These are phyloP conservation scores for Phenganax stokvisi DNA, from an alignment of 92 coral and sea anemone genomes.

Conservation along the genomic window DNA sequence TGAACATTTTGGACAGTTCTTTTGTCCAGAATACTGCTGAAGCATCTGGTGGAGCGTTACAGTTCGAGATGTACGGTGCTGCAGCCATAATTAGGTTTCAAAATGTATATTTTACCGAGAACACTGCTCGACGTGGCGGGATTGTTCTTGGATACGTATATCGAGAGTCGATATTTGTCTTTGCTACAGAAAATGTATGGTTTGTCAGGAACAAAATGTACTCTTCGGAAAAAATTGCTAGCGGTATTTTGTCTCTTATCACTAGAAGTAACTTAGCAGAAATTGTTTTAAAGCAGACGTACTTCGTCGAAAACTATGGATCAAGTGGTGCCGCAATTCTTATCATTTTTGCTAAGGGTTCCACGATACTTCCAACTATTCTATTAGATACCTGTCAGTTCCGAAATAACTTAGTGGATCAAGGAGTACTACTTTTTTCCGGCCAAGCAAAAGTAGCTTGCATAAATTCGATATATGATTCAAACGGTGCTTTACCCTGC, in stretches of 20 bases:
- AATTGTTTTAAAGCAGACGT: not conserved
- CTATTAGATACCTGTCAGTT: not conserved
- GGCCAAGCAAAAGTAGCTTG: conserved; percentile 1
- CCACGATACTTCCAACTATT: not conserved
- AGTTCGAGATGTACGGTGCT: not conserved
- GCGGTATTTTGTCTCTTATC: not conserved
- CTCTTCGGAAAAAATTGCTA: not conserved
- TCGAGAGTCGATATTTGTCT: not conserved
- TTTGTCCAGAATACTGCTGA: not conserved
- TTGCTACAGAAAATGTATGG: conserved; percentile 10
- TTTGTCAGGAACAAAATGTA: not conserved
- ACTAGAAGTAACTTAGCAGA: not conserved
- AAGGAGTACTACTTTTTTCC: not conserved
- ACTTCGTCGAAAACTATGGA: not conserved
- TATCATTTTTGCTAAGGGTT: not conserved
- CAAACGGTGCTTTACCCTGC: not conserved
- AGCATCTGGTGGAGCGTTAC: conserved; percentile 5
- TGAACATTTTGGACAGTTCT: not conserved
- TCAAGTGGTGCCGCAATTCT: not conserved
- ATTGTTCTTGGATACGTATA: not conserved
- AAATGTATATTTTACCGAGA: conserved; percentile 16
- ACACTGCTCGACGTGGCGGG: conserved; percentile 20
- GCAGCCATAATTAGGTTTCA: not conserved
- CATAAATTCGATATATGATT: not conserved
- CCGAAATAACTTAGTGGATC: not conserved